Conservation (phyloP, 2,888 invertebrate species). For the Cantharis lateralis region DNA sequence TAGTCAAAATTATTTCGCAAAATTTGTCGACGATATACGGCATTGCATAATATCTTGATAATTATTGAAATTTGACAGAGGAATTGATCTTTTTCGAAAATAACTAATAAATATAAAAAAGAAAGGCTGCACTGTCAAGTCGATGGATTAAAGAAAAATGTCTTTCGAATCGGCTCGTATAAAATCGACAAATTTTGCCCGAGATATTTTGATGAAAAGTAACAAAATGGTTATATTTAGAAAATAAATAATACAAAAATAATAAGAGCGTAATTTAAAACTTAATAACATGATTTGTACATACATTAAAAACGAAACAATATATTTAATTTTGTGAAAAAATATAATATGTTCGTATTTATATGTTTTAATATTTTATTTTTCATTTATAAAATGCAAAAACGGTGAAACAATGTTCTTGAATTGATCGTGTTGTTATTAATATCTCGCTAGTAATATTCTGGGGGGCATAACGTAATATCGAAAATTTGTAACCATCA, state of each 20-base stretch:
- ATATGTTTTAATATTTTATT: conserved; percentile 14
- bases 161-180: not conserved
- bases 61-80: too few species aligned
- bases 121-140: not conserved
- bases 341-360: conserved; percentile 24
- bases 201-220: not conserved
- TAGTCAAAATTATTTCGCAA: not conserved
- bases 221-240: not conserved
- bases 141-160: not conserved
- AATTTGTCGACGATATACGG: not conserved
- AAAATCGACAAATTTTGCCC: not conserved
- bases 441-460: not conserved
- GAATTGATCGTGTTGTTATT: conserved; percentile 2
- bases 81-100: not conserved
- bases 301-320: not conserved
- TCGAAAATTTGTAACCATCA: not conserved
- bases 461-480: not conserved
- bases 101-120: not conserved
- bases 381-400: conserved; percentile 24
- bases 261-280: conserved; percentile 29
- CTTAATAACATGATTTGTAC: not conserved
- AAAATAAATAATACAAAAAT: conserved; percentile 31
- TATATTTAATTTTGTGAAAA: conserved; percentile 17
- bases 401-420: conserved; percentile 26
- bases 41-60: too few species aligned